Conservation (phyloP, 2,888 invertebrate genomes). For the Euzophera pinguis region DNA sequence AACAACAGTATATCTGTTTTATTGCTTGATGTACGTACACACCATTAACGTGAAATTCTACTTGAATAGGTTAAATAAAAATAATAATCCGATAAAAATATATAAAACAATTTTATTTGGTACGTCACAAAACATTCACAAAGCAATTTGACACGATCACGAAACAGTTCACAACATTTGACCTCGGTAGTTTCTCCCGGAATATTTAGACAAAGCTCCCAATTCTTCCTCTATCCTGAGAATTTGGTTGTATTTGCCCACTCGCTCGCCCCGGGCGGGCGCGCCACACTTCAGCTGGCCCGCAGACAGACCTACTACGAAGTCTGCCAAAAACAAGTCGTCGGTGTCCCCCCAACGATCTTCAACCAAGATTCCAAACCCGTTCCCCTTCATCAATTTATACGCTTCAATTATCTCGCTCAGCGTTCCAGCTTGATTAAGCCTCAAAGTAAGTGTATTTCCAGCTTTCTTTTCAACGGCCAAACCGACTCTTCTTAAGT, state of each 20-base stretch:
- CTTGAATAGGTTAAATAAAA: too few relatives aligned
- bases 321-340: constrained; percentile 97
- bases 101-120: neutral
- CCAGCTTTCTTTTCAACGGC: constrained; percentile 97
- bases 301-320: constrained; percentile 98
- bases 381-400: constrained; percentile 95
- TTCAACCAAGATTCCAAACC: constrained; percentile 85
- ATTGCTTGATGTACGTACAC: too few relatives aligned
- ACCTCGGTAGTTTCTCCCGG: constrained; percentile 95
- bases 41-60: too few relatives aligned
- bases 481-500: constrained; percentile 91
- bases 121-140: constrained; percentile 13
- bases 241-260: constrained; percentile 98
- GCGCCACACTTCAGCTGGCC: constrained; percentile 99
- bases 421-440: constrained; percentile 98
- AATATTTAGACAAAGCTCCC: constrained; percentile 92
- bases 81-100: neutral
- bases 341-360: constrained; percentile 96
- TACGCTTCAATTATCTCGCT: constrained; percentile 97
- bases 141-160: constrained; percentile 31
- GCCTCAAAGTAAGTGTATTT: constrained; percentile 94
- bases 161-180: constrained; percentile 22
- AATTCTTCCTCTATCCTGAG: constrained; percentile 98
- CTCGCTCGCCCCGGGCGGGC: constrained; percentile 96
- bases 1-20: too few relatives aligned